Conservation (phyloP, 1,140 invertebrate genomes). For the Scaptomyza hsui region DNA sequence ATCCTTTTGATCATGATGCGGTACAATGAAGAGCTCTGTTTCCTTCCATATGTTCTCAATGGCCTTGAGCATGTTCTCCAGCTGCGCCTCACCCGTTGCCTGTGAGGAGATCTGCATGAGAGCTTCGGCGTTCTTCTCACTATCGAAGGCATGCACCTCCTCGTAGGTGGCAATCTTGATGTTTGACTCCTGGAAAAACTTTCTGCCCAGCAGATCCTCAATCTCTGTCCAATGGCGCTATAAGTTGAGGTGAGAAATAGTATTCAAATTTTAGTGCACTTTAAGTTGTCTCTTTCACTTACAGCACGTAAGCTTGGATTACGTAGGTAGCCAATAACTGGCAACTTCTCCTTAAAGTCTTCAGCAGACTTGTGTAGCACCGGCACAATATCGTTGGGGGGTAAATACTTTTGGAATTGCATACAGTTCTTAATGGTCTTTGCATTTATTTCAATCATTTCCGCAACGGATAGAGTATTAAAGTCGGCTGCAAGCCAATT, state of each 20-base stretch:
- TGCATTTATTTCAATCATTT: slow-evolving; percentile 87
- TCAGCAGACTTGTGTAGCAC: slow-evolving; percentile 90
- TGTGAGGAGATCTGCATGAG: slow-evolving; percentile 92
- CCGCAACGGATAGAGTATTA: slow-evolving; percentile 88
- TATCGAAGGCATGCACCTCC: slow-evolving; percentile 89
- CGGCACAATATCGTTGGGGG: slow-evolving; percentile 90
- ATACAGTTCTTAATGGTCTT: slow-evolving; percentile 89
- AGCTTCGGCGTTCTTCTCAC: slow-evolving; percentile 86
- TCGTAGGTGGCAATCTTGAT: slow-evolving; percentile 88
- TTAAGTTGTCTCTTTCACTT: neutral
- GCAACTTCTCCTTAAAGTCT: slow-evolving; percentile 88
- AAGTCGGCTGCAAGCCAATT: slow-evolving; percentile 87
- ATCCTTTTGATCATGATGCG: slow-evolving; percentile 92
- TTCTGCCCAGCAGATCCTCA: slow-evolving; percentile 89
- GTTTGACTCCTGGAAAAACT: slow-evolving; percentile 88
- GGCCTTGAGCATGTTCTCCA: slow-evolving; percentile 91
- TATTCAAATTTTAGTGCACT: neutral
- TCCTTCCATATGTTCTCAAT: slow-evolving; percentile 93
- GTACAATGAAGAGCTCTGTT: slow-evolving; percentile 90
- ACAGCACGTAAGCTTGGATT: slow-evolving; percentile 77
- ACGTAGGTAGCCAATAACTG: slow-evolving; percentile 76
- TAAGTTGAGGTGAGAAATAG: neutral
- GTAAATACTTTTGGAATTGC: slow-evolving; percentile 91
- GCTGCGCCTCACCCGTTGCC: slow-evolving; percentile 92
- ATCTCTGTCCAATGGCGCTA: slow-evolving; percentile 92